phyloP scores from a whole-genome alignment of 1,140 invertebrate genomes.

The Ceratitis capitata region DNA sequence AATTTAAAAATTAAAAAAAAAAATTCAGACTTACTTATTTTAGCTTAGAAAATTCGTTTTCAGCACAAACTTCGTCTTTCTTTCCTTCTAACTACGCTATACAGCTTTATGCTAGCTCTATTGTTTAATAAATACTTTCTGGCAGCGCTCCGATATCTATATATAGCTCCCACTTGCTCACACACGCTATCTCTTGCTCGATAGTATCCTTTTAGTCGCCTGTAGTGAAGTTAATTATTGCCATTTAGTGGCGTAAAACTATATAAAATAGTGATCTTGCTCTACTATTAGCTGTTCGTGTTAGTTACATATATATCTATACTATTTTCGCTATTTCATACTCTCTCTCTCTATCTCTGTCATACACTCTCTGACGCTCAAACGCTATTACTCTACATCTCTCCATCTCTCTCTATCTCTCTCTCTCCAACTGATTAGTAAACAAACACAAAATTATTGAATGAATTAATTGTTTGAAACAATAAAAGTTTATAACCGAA shows the following conservation, averaged over 20 bases:
- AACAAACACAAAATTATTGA: conserved; percentile 42
- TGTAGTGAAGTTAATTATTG: not conserved
- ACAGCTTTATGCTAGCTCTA: not conserved
- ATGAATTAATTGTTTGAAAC: conserved; percentile 33
- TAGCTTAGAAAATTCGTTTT: too few species aligned
- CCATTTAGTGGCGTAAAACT: not conserved
- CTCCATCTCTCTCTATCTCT: not conserved
- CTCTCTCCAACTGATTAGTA: conserved; percentile 42
- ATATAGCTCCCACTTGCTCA: not conserved
- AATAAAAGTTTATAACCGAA: conserved; percentile 38
- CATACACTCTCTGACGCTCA: not conserved
- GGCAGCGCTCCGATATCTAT: too few species aligned
- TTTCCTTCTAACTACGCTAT: not conserved
- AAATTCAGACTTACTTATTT: too few species aligned
- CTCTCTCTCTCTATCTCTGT: not conserved
- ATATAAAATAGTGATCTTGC: too few species aligned
- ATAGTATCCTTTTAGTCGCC: not conserved
- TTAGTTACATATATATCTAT: too few species aligned
- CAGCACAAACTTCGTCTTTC: not conserved
- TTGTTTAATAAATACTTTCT: too few species aligned
- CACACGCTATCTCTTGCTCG: not conserved
- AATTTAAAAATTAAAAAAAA: too few species aligned
- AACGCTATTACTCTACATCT: not conserved
- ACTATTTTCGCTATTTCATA: not conserved
- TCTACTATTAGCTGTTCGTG: not conserved